These are phyloP conservation scores for Heteractis magnifica DNA, from an alignment of 92 coral and sea anemone species.

Conservation along the genomic window DNA sequence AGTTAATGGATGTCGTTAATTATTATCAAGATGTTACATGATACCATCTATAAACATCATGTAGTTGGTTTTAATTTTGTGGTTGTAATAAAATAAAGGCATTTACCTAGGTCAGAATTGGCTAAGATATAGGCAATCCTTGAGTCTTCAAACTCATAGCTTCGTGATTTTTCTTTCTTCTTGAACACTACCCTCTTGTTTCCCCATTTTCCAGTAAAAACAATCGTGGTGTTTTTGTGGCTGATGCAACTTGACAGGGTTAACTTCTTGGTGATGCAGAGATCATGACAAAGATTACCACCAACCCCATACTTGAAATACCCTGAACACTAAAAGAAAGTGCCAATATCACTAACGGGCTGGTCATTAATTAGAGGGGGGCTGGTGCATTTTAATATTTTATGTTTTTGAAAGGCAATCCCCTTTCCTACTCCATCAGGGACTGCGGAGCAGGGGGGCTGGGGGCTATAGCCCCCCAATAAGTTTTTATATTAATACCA, in stretches of 20 bases:
- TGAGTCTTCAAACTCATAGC: neutral
- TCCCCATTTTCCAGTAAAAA: conserved; percentile 81
- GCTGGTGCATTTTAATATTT: neutral
- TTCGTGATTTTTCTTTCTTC: conserved; percentile 68
- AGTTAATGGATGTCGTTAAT: too few species aligned
- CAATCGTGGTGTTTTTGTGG: conserved; percentile 84
- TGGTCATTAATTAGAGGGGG: neutral
- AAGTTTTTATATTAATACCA: too few species aligned
- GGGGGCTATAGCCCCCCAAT: too few species aligned
- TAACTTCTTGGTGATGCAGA: conserved; percentile 54
- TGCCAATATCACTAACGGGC: neutral
- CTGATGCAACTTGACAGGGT: conserved; percentile 70
- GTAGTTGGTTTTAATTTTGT: too few species aligned
- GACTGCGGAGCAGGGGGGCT: too few species aligned
- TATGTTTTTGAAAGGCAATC: neutral
- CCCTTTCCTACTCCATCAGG: neutral
- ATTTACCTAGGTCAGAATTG: conserved; percentile 11
- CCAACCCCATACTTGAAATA: conserved; percentile 55
- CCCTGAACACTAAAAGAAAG: conserved; percentile 60
- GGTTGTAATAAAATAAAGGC: too few species aligned
- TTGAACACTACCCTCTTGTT: conserved; percentile 66
- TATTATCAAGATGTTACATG: too few species aligned
- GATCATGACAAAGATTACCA: conserved; percentile 88
- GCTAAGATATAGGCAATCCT: neutral
- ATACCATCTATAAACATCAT: too few species aligned